A percentile compares a stretch with the other conserved stretches of the same genome.
Evolutionary conservation across 1,140 invertebrate species (phyloP).

Genomic region (Drosophila albomicans): DNA sequence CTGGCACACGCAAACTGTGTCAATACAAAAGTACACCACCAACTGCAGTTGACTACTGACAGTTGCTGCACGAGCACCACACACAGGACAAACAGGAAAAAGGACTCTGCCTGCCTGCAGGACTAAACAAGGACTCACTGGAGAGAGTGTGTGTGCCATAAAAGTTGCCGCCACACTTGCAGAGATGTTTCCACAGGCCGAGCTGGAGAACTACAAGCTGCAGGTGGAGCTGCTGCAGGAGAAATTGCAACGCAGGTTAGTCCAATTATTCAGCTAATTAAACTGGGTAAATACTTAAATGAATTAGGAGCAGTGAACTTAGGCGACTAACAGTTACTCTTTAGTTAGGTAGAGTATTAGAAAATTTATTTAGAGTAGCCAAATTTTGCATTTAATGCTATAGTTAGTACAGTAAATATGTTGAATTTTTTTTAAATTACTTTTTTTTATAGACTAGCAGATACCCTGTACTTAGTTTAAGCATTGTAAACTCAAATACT

Average conservation of each 20-base stretch:
- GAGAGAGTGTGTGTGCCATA: too few species aligned
- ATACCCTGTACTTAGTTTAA: too few species aligned
- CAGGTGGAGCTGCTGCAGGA: conserved; percentile 83
- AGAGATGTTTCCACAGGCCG: conserved; percentile 78
- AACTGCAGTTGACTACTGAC: conserved; percentile 56
- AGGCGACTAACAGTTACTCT: neutral
- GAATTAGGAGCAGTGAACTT: neutral
- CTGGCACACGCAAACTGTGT: conserved; percentile 62
- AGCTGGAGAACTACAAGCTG: conserved; percentile 83
- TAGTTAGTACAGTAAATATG: too few species aligned
- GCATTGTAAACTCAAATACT: too few species aligned
- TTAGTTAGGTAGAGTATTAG: neutral
- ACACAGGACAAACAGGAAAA: neutral
- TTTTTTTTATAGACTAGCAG: too few species aligned
- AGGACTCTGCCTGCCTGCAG: neutral
- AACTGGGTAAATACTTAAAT: neutral
- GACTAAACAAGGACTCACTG: neutral
- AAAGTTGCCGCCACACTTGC: neutral
- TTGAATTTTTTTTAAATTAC: too few species aligned
- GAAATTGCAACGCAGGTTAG: conserved; percentile 78
- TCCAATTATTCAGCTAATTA: neutral
- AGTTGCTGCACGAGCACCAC: conserved; percentile 37
- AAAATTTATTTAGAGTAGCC: too few species aligned
- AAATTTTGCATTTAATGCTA: too few species aligned
- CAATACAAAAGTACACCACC: conserved; percentile 36